Conservation (phyloP, 2,888 invertebrate genomes). For the Calameuta filiformis region DNA sequence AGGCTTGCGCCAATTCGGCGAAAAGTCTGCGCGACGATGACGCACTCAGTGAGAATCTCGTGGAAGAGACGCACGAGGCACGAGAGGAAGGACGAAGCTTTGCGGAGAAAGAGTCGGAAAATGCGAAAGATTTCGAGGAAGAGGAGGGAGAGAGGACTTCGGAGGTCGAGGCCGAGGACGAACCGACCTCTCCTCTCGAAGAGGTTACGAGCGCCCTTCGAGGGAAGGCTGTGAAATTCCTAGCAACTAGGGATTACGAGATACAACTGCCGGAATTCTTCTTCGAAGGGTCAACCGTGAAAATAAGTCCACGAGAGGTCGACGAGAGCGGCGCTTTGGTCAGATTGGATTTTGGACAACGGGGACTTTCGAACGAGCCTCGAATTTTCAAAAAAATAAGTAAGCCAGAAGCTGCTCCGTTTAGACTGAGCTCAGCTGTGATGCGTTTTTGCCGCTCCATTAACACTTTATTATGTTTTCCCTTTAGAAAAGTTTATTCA, state of each 20-base stretch:
- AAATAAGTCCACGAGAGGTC: conserved; percentile 78
- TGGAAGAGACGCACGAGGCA: conserved; percentile 50
- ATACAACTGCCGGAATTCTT: conserved; percentile 77
- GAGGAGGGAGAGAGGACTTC: conserved; percentile 36
- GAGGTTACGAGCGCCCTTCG: conserved; percentile 80
- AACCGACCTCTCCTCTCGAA: conserved; percentile 72
- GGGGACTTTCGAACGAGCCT: conserved; percentile 65
- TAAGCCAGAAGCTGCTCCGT: conserved; percentile 62
- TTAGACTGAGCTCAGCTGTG: not conserved
- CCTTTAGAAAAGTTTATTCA: conserved; percentile 80
- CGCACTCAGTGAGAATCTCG: conserved; percentile 36
- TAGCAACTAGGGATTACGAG: conserved; percentile 82
- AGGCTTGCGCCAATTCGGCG: conserved; percentile 62
- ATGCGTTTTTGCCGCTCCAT: not conserved
- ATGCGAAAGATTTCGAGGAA: conserved; percentile 64
- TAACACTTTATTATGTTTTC: not conserved
- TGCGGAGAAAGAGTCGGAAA: conserved; percentile 37
- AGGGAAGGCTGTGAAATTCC: conserved; percentile 77
- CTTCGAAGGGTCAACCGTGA: conserved; percentile 79
- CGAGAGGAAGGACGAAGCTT: conserved; percentile 35
- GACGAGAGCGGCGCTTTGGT: conserved; percentile 80
- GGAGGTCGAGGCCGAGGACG: conserved; percentile 41
- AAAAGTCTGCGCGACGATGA: conserved; percentile 53
- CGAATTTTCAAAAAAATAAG: conserved; percentile 78
- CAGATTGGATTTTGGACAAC: conserved; percentile 76